These are phyloP conservation scores for Sardina pilchardus DNA, from an alignment of 2,113 vertebrate genomes.

Conservation along the genomic window DNA sequence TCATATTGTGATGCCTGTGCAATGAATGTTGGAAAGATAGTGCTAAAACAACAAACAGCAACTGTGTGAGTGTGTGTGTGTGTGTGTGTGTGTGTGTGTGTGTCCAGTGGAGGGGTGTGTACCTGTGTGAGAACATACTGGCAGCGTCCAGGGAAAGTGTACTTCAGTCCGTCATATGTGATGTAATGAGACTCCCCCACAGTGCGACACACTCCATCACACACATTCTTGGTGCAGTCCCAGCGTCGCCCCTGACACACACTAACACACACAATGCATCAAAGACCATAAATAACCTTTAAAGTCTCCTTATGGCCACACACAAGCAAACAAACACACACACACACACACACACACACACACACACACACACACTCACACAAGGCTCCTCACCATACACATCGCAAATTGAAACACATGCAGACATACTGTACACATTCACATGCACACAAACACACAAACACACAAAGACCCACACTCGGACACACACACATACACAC, in stretches of 20 bases:
- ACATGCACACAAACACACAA: neutral
- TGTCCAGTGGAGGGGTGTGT: conserved; percentile 40
- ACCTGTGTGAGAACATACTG: conserved; percentile 94
- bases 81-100: neutral
- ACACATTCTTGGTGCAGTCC: conserved; percentile 81
- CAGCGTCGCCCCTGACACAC: conserved; percentile 85
- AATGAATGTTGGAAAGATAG: neutral
- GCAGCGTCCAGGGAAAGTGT: conserved; percentile 87
- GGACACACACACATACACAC: conserved; percentile 20
- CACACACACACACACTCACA: neutral
- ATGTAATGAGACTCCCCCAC: conserved; percentile 87
- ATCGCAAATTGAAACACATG: neutral
- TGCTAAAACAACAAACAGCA: too few relatives aligned
- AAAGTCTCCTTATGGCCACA: too few relatives aligned
- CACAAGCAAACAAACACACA: too few relatives aligned
- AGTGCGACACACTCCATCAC: conserved; percentile 81
- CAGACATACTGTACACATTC: neutral
- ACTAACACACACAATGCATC: conserved; percentile 58
- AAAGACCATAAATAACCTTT: too few relatives aligned
- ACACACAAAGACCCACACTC: conserved; percentile 49
- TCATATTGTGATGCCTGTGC: too few relatives aligned
- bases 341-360: neutral
- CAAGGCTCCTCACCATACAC: too few relatives aligned
- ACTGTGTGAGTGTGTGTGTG: neutral
- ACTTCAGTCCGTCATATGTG: conserved; percentile 90